A percentile compares a stretch with the other conserved stretches of the same genome.
Conservation (phyloP, 2,888 invertebrate species). For the Scaptodrosophila latifasciaeformis region DNA sequence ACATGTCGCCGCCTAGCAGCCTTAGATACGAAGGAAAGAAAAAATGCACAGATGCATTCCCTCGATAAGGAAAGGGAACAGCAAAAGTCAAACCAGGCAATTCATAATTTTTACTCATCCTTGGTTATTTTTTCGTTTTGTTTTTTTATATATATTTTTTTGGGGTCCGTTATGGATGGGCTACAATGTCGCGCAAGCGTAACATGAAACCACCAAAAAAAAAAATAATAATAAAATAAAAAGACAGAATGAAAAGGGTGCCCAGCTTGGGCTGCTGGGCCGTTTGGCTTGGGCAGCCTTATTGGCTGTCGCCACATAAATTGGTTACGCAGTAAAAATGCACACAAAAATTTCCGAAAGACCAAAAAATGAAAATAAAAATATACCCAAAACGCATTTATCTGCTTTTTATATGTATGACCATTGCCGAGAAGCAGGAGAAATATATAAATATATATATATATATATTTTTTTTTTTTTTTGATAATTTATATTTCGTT, state of each 20-base stretch:
- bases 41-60: background rate
- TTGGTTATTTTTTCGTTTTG: slow-evolving; percentile 2
- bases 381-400: slow-evolving; percentile 31
- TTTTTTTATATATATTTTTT: slow-evolving; percentile 1
- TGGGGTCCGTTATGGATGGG: slow-evolving; percentile 3
- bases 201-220: slow-evolving; percentile 53
- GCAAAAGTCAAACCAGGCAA: slow-evolving; percentile 31
- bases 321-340: slow-evolving; percentile 34
- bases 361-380: slow-evolving; percentile 17
- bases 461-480: too few relatives aligned
- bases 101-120: slow-evolving; percentile 49
- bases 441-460: too few relatives aligned
- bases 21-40: background rate
- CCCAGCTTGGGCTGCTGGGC: too few relatives aligned
- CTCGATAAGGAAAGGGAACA: slow-evolving; percentile 37
- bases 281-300: too few relatives aligned
- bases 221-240: slow-evolving; percentile 7
- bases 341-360: background rate
- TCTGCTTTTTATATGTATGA: slow-evolving; percentile 37
- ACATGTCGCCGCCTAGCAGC: slow-evolving; percentile 45
- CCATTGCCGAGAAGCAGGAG: slow-evolving; percentile 24
- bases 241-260: background rate
- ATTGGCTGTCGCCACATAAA: slow-evolving; percentile 53
- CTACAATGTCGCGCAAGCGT: slow-evolving; percentile 61
- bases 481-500: slow-evolving; percentile 70